Percentiles rank a stretch among this genome's conserved stretches.
Evolutionary conservation across 2,113 vertebrate genomes (phyloP).

Genomic region (Neolamprologus fasciatus): DNA sequence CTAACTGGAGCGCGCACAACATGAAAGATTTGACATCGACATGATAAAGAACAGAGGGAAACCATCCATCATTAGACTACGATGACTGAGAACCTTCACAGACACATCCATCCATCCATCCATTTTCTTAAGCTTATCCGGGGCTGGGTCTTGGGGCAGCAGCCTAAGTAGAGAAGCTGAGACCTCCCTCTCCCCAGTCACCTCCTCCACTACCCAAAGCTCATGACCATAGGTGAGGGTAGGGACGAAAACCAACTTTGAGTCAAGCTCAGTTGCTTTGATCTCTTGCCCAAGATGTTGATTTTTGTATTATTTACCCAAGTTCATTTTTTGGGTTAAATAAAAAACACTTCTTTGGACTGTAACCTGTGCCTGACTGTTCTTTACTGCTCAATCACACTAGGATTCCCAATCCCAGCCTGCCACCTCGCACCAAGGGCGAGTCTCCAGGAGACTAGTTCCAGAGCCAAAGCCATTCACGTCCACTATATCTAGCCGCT

Average conservation of each 20-base stretch:
- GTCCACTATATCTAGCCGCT: not conserved
- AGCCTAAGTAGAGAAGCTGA: not conserved
- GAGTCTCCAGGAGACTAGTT: not conserved
- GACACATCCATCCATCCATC: not conserved
- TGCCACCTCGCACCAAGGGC: not conserved
- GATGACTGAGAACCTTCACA: not conserved
- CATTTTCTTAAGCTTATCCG: not conserved
- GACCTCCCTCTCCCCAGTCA: not conserved
- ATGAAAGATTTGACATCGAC: not conserved
- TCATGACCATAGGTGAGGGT: not conserved
- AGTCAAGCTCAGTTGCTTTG: not conserved
- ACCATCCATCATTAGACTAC: not conserved
- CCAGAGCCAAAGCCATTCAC: not conserved
- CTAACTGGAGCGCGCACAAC: not conserved
- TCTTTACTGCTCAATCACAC: rapidly evolving
- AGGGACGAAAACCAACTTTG: not conserved
- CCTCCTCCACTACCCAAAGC: not conserved
- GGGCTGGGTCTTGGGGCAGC: not conserved
- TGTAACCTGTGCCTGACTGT: not conserved
- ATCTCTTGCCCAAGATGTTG: not conserved
- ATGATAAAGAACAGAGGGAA: not conserved
- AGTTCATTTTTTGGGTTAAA: not conserved
- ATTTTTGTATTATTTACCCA: not conserved
- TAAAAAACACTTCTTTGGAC: not conserved
- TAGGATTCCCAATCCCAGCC: not conserved